A percentile compares a stretch with the other conserved stretches of the same genome.
Evolutionary conservation across 1,140 invertebrate genomes (phyloP).

Genomic region (Zaprionus gabonicus): DNA sequence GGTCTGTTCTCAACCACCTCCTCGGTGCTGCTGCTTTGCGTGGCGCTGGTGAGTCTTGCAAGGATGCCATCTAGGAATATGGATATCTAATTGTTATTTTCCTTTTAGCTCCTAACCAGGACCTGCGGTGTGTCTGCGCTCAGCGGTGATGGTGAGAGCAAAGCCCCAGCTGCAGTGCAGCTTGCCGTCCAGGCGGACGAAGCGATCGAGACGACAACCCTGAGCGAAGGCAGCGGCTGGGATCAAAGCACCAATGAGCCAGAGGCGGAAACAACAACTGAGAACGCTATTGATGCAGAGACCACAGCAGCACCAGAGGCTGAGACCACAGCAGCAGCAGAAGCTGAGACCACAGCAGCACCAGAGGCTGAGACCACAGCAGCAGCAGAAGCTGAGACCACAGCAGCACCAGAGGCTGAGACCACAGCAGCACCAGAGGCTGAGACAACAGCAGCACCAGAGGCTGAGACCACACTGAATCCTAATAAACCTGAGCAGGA

Average conservation of each 20-base stretch:
- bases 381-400: constrained; percentile 8
- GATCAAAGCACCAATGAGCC: constrained; percentile 34
- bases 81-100: constrained; percentile 43
- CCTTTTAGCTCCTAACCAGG: constrained; percentile 67
- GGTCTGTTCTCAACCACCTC: constrained; percentile 43
- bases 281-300: constrained; percentile 4
- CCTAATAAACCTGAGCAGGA: constrained; percentile 25
- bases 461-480: not conserved
- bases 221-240: constrained; percentile 62
- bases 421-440: constrained; percentile 23
- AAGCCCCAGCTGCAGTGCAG: constrained; percentile 6
- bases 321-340: constrained; percentile 8
- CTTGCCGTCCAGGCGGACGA: constrained; percentile 32
- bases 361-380: constrained; percentile 53
- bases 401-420: constrained; percentile 7
- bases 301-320: constrained; percentile 14
- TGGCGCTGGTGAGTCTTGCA: constrained; percentile 57
- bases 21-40: constrained; percentile 57
- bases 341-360: constrained; percentile 6
- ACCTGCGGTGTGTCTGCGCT: constrained; percentile 64
- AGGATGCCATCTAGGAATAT: not conserved
- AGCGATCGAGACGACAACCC: constrained; percentile 53
- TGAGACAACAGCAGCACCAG: constrained; percentile 26
- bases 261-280: constrained; percentile 6
- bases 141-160: constrained; percentile 48